phyloP scores from a whole-genome alignment of 1,140 invertebrate genomes.

The Tyrophagus putrescentiae region DNA sequence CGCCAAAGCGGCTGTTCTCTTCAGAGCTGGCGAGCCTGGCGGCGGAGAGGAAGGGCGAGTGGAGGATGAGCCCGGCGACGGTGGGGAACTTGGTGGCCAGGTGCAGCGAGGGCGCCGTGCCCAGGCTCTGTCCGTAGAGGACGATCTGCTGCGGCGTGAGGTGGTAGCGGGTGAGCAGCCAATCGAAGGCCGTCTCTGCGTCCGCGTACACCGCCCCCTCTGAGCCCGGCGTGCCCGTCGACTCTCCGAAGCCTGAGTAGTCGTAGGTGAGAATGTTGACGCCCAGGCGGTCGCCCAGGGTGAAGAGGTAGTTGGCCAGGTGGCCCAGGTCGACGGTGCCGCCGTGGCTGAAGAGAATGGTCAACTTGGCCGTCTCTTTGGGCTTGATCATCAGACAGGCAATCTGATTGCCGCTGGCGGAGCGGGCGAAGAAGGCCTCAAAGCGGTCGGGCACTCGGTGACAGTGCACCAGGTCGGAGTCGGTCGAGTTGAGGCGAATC shows the following conservation, averaged over 20 bases:
- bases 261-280: slow-evolving; percentile 39
- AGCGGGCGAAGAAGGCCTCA: slow-evolving; percentile 1
- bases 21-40: background rate
- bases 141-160: slow-evolving; percentile 39
- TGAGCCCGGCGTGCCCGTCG: slow-evolving; percentile 36
- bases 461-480: slow-evolving; percentile 1
- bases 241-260: slow-evolving; percentile 36
- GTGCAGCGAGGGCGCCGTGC: slow-evolving; percentile 42
- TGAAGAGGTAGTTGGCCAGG: slow-evolving; percentile 12
- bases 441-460: slow-evolving; percentile 1
- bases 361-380: background rate
- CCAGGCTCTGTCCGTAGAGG: slow-evolving; percentile 39
- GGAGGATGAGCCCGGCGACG: slow-evolving; percentile 40
- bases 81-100: slow-evolving; percentile 38
- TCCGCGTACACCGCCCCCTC: slow-evolving; percentile 43
- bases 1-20: background rate
- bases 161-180: slow-evolving; percentile 35
- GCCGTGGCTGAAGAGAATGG: slow-evolving; percentile 18
- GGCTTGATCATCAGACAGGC: slow-evolving; percentile 9
- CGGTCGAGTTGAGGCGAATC: slow-evolving; percentile 11
- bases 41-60: slow-evolving; percentile 35
- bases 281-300: background rate
- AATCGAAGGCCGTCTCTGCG: slow-evolving; percentile 39
- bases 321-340: slow-evolving; percentile 17
- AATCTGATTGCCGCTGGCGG: slow-evolving; percentile 8